These are phyloP conservation scores for Nanorana parkeri DNA, from an alignment of 2,113 vertebrate genomes.

Conservation along the genomic window DNA sequence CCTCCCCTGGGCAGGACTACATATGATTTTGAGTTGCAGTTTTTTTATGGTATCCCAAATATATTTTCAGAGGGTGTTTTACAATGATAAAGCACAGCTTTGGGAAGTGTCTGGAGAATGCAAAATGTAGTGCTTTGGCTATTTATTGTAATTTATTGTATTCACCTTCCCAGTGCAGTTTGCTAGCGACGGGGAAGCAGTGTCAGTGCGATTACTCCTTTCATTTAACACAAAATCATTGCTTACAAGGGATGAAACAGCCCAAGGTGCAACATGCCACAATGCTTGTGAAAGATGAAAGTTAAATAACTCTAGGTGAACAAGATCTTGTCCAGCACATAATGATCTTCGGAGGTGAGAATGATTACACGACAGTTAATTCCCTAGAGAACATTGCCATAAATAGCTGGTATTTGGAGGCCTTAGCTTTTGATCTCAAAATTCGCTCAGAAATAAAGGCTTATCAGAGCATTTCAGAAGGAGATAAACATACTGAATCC, in stretches of 20 bases:
- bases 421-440: slow-evolving; percentile 29
- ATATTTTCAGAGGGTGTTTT: too few species aligned
- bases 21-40: too few species aligned
- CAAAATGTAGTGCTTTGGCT: too few species aligned
- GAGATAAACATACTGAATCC: background rate
- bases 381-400: slow-evolving; percentile 37
- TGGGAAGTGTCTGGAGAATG: too few species aligned
- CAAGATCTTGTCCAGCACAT: slow-evolving; percentile 30
- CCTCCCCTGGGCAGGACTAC: too few species aligned
- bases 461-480: slow-evolving; percentile 13
- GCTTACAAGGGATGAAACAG: background rate
- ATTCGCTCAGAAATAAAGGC: slow-evolving; percentile 14
- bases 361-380: slow-evolving; percentile 40
- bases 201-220: background rate
- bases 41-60: too few species aligned
- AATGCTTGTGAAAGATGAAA: slow-evolving; percentile 22
- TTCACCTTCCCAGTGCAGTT: too few species aligned
- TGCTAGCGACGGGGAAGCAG: background rate
- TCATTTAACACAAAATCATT: background rate
- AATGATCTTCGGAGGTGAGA: slow-evolving; percentile 33
- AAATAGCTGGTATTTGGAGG: slow-evolving; percentile 30
- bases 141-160: background rate
- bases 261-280: background rate
- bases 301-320: slow-evolving; percentile 32
- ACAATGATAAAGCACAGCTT: too few species aligned